These are phyloP conservation scores for Drosophila azteca DNA, from an alignment of 1,140 invertebrate genomes.

Conservation along the genomic window DNA sequence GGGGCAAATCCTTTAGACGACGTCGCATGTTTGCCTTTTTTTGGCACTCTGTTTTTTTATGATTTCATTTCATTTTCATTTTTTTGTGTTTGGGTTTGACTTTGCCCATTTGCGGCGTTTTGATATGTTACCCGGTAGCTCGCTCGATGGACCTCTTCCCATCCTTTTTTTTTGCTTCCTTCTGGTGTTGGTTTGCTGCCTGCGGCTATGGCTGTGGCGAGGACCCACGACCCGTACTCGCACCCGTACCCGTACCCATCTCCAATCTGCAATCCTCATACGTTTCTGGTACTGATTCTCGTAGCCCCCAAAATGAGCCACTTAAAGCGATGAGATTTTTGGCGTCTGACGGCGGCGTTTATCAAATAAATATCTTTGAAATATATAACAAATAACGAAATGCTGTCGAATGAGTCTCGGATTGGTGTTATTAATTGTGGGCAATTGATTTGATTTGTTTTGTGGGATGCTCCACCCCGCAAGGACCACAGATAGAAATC, in stretches of 20 bases:
- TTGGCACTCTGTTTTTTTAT: slow-evolving; percentile 62
- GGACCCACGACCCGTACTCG: slow-evolving; percentile 7
- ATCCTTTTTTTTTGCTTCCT: slow-evolving; percentile 21
- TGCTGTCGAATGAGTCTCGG: slow-evolving; percentile 53
- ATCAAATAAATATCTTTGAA: slow-evolving; percentile 81
- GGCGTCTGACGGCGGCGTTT: slow-evolving; percentile 75
- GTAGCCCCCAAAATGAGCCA: slow-evolving; percentile 62
- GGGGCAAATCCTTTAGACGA: slow-evolving; percentile 76
- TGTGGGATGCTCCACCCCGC: background rate
- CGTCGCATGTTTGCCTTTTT: slow-evolving; percentile 75
- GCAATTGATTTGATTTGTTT: slow-evolving; percentile 75
- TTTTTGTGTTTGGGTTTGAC: slow-evolving; percentile 47
- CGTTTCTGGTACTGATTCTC: too few relatives aligned
- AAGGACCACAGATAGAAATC: slow-evolving; percentile 16
- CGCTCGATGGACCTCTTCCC: slow-evolving; percentile 32
- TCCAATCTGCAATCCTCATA: slow-evolving; percentile 28
- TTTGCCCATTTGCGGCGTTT: slow-evolving; percentile 78
- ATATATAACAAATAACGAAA: slow-evolving; percentile 81
- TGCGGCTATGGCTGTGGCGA: slow-evolving; percentile 46
- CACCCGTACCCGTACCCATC: slow-evolving; percentile 14
- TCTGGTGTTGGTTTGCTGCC: slow-evolving; percentile 65
- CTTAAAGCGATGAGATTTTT: slow-evolving; percentile 81
- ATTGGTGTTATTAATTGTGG: slow-evolving; percentile 77
- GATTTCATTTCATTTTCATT: slow-evolving; percentile 70
- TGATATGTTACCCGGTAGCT: slow-evolving; percentile 79